Evolutionary conservation across 2,888 invertebrate species (phyloP).

Genomic region (Campopleginae sp.): DNA sequence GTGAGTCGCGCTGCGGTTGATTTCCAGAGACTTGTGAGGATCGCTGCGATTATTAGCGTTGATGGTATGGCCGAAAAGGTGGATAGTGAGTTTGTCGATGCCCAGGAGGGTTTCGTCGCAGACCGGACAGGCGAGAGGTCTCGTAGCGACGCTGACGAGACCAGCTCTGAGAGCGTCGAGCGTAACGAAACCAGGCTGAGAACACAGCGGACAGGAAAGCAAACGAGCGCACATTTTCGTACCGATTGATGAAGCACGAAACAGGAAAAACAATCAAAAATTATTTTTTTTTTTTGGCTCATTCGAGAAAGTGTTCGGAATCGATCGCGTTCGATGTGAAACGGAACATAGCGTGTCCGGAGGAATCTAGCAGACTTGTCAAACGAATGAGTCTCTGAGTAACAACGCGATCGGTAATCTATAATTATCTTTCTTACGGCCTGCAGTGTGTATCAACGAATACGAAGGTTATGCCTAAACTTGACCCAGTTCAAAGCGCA

Average conservation of each 20-base stretch:
- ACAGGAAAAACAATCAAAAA: not conserved
- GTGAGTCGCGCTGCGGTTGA: conserved; percentile 46
- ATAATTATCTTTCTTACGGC: conserved; percentile 63
- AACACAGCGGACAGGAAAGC: conserved; percentile 91
- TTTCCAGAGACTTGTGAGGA: conserved; percentile 59
- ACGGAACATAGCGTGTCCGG: conserved; percentile 37
- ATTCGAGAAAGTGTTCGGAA: not conserved
- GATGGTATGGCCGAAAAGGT: conserved; percentile 90
- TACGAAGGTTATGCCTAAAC: conserved; percentile 76
- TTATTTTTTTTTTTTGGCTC: not conserved
- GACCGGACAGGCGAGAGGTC: conserved; percentile 91
- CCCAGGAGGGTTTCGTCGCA: conserved; percentile 91
- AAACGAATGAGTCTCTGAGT: conserved; percentile 31
- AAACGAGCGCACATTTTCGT: conserved; percentile 82
- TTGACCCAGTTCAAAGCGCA: conserved; percentile 73
- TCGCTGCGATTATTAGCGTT: conserved; percentile 70
- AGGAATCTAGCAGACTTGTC: conserved; percentile 33
- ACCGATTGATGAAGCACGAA: conserved; percentile 1
- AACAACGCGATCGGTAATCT: conserved; percentile 58
- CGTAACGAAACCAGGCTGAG: conserved; percentile 89
- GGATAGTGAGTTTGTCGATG: conserved; percentile 93
- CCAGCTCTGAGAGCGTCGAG: conserved; percentile 89
- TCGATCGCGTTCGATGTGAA: conserved; percentile 1
- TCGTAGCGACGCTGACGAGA: conserved; percentile 90
- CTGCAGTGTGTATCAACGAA: conserved; percentile 51